Percentiles rank a stretch among this genome's conserved stretches.
Evolutionary conservation across 2,797 vertebrate species (phyloP).

Genomic region (Amblyopsis hoosieri): DNA sequence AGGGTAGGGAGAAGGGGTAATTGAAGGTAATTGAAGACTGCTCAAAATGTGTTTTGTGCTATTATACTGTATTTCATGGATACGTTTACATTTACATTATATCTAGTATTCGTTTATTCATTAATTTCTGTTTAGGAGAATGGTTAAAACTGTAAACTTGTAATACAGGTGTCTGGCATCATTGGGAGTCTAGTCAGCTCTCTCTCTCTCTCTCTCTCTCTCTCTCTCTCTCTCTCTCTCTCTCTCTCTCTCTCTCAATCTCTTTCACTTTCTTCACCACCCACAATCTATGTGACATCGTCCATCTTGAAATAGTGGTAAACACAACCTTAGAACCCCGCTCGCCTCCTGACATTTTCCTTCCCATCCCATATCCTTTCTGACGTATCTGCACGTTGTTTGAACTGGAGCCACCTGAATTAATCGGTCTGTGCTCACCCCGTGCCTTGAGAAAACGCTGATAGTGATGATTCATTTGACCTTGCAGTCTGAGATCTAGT

Average conservation of each 20-base stretch:
- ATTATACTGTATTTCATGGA: too few species aligned
- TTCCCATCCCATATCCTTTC: slow-evolving; percentile 43
- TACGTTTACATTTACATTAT: too few species aligned
- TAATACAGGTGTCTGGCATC: slow-evolving; percentile 51
- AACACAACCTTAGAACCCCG: slow-evolving; percentile 40
- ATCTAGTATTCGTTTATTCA: too few species aligned
- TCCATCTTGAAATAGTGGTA: slow-evolving; percentile 55
- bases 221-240: slow-evolving; percentile 8
- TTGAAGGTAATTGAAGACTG: too few species aligned
- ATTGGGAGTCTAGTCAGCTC: slow-evolving; percentile 62
- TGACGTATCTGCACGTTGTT: slow-evolving; percentile 17
- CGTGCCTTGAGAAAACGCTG: slow-evolving; percentile 1
- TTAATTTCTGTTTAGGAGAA: too few species aligned
- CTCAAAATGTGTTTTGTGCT: too few species aligned
- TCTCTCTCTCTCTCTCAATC: slow-evolving; percentile 7
- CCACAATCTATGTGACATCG: slow-evolving; percentile 32
- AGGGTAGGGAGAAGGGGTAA: too few species aligned
- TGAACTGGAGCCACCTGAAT: slow-evolving; percentile 18
- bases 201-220: slow-evolving; percentile 9
- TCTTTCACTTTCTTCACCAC: neutral
- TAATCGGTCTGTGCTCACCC: slow-evolving; percentile 42
- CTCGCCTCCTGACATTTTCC: slow-evolving; percentile 57
- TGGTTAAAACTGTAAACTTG: slow-evolving; percentile 26
- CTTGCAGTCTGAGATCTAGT: slow-evolving; percentile 10
- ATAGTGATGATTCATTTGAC: slow-evolving; percentile 1